Conservation (phyloP, 92 coral and sea anemone species). For the Desmophyllum pertusum region DNA sequence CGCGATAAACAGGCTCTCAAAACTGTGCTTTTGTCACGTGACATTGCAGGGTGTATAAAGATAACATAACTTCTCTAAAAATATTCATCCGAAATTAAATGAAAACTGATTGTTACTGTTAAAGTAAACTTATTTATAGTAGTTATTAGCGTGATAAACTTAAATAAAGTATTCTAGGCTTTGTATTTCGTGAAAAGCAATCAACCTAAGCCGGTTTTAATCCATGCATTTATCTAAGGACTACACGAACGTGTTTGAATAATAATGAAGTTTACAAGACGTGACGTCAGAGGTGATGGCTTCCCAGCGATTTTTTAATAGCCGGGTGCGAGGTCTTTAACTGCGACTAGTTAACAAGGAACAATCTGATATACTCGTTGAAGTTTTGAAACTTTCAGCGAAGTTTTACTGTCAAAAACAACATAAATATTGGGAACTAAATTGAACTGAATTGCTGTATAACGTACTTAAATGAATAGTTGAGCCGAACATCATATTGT, state of each 20-base stretch:
- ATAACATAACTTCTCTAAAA: neutral
- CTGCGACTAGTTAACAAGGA: slow-evolving; percentile 2
- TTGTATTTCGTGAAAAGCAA: neutral
- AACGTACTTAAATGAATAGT: neutral
- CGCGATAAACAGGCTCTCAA: neutral
- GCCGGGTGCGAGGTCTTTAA: slow-evolving; percentile 10
- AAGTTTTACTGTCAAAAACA: neutral
- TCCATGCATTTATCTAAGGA: slow-evolving; percentile 1
- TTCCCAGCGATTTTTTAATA: slow-evolving; percentile 1
- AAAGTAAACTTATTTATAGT: neutral
- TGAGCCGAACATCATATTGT: neutral
- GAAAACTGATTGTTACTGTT: neutral
- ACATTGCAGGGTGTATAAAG: neutral
- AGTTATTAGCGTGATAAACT: neutral
- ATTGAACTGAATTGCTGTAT: neutral
- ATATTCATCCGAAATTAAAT: neutral
- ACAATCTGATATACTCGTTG: neutral
- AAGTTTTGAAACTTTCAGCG: neutral
- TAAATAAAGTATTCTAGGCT: neutral
- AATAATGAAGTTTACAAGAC: neutral
- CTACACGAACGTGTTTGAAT: slow-evolving; percentile 22
- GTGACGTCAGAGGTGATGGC: neutral
- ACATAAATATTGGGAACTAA: neutral
- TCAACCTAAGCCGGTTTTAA: neutral
- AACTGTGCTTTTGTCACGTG: neutral